Evolutionary conservation across 2,888 invertebrate species (phyloP).

Genomic region (Epiperipatus broadwayi): DNA sequence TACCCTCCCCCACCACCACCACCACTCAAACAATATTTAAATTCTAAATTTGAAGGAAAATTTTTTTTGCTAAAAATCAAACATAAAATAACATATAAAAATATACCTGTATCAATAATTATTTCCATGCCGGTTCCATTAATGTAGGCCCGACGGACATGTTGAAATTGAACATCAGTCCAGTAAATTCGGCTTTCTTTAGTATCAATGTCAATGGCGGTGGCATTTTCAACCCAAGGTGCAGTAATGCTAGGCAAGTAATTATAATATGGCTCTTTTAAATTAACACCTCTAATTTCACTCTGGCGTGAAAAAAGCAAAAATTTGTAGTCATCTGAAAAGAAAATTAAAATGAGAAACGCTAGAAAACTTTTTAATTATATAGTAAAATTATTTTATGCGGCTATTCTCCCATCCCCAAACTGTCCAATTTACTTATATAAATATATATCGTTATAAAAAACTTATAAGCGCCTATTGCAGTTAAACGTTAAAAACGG

Average conservation of each 20-base stretch:
- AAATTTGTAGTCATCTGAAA: slow-evolving; percentile 52
- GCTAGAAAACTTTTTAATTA: too few species aligned
- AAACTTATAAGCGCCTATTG: too few species aligned
- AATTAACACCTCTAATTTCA: slow-evolving; percentile 63
- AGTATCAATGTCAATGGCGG: slow-evolving; percentile 48
- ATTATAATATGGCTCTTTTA: slow-evolving; percentile 50
- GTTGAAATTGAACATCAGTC: slow-evolving; percentile 53
- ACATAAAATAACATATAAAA: slow-evolving; percentile 15
- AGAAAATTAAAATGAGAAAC: slow-evolving; percentile 20
- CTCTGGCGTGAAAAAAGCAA: slow-evolving; percentile 51
- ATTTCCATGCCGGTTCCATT: slow-evolving; percentile 48
- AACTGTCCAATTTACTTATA: too few species aligned
- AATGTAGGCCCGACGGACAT: slow-evolving; percentile 46
- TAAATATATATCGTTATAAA: too few species aligned
- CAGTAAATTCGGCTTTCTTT: slow-evolving; percentile 48
- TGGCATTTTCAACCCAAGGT: slow-evolving; percentile 47
- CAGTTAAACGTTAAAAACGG: too few species aligned
- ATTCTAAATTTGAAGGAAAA: too few species aligned
- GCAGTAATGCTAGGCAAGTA: slow-evolving; percentile 60
- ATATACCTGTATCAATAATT: slow-evolving; percentile 47
- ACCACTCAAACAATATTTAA: too few species aligned
- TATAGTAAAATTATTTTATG: too few species aligned
- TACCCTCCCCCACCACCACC: too few species aligned
- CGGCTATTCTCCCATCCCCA: too few species aligned
- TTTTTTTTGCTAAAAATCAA: too few species aligned